A percentile compares a stretch with the other conserved stretches of the same genome.
Conservation (phyloP, 1,140 invertebrate genomes). For the Rhynchophorus ferrugineus region DNA sequence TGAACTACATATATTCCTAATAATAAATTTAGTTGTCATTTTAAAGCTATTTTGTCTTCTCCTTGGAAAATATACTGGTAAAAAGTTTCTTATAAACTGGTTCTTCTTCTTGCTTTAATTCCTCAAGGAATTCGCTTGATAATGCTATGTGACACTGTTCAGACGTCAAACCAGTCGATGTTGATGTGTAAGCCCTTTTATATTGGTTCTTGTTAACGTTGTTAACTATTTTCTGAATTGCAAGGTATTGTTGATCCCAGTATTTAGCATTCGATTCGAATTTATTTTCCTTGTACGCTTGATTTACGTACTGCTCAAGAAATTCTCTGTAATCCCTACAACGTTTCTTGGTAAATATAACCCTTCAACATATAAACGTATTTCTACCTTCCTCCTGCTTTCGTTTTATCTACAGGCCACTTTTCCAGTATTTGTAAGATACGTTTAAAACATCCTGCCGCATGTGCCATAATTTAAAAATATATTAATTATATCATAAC, state of each 20-base stretch:
- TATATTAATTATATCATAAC: too few species aligned
- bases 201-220: constrained; percentile 64
- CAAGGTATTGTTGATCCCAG: constrained; percentile 58
- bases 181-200: constrained; percentile 46
- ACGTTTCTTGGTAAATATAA: constrained; percentile 22
- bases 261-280: constrained; percentile 47
- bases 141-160: constrained; percentile 65
- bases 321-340: constrained; percentile 69
- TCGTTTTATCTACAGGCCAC: constrained; percentile 69
- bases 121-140: constrained; percentile 61
- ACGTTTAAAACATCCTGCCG: constrained; percentile 51
- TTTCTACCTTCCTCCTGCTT: constrained; percentile 60
- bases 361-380: neutral
- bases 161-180: constrained; percentile 58
- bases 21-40: constrained; percentile 4
- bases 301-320: constrained; percentile 61
- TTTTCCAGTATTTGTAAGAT: constrained; percentile 67
- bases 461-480: constrained; percentile 32
- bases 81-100: constrained; percentile 46
- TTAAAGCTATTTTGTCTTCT: constrained; percentile 33
- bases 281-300: constrained; percentile 55
- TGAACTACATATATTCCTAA: constrained; percentile 18
- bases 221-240: constrained; percentile 60
- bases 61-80: constrained; percentile 18
- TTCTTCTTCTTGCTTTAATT: constrained; percentile 51